Percentiles rank a stretch among this genome's conserved stretches.
Conservation (phyloP, 1,140 invertebrate species). For the Drosophila jambulina region DNA sequence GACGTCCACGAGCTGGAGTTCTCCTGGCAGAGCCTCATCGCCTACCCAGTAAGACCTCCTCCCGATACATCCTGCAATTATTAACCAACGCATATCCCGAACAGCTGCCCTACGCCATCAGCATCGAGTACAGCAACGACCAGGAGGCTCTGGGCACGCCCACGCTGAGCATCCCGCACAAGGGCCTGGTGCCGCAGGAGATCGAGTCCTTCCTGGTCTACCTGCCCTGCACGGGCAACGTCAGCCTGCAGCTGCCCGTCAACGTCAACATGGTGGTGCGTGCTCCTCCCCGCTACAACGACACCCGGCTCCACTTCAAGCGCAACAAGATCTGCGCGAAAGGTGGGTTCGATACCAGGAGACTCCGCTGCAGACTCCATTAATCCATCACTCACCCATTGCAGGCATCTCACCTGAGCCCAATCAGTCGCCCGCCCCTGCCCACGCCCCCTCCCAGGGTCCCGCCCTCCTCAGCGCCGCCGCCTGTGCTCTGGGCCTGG, state of each 20-base stretch:
- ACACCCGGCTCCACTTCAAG: slow-evolving; percentile 91
- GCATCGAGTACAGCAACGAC: slow-evolving; percentile 90
- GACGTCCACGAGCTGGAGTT: slow-evolving; percentile 94
- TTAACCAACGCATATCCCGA: slow-evolving; percentile 14
- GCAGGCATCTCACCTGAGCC: slow-evolving; percentile 80
- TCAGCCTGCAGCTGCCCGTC: slow-evolving; percentile 89
- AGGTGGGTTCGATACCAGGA: slow-evolving; percentile 86
- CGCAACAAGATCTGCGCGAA: slow-evolving; percentile 95
- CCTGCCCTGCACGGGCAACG: slow-evolving; percentile 90
- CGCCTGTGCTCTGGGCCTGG: slow-evolving; percentile 91
- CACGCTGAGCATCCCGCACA: slow-evolving; percentile 92
- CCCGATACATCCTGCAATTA: slow-evolving; percentile 49
- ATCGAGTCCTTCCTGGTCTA: slow-evolving; percentile 92
- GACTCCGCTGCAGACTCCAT: not conserved
- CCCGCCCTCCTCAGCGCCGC: slow-evolving; percentile 87
- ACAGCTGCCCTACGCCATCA: slow-evolving; percentile 91
- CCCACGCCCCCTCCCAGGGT: slow-evolving; percentile 81
- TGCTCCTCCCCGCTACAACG: slow-evolving; percentile 87
- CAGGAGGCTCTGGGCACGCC: slow-evolving; percentile 90
- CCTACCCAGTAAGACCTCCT: slow-evolving; percentile 89
- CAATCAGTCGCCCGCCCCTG: slow-evolving; percentile 82
- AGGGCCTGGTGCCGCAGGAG: slow-evolving; percentile 90
- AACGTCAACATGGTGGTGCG: slow-evolving; percentile 92
- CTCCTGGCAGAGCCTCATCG: slow-evolving; percentile 92
- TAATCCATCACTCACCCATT: slow-evolving; percentile 25